Evolutionary conservation across 2,113 vertebrate genomes (phyloP).

Genomic region (Gambusia holbrooki): DNA sequence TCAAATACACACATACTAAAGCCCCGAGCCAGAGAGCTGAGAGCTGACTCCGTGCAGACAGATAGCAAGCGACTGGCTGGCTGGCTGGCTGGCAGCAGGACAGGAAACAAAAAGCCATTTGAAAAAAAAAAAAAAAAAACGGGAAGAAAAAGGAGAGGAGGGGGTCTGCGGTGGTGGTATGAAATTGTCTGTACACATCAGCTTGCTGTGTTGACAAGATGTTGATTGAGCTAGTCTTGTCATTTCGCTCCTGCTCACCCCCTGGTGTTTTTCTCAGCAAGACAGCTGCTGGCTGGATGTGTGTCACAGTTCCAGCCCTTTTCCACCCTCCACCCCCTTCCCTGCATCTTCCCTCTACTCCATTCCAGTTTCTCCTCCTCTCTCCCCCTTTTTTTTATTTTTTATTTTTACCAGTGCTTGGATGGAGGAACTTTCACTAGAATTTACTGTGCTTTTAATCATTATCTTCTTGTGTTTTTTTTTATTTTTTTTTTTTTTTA

Average conservation of each 20-base stretch:
- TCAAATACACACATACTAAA: slow-evolving; percentile 22
- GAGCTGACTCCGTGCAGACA: slow-evolving; percentile 69
- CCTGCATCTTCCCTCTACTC: slow-evolving; percentile 24
- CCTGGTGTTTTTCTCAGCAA: slow-evolving; percentile 74
- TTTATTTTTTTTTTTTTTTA: slow-evolving; percentile 54
- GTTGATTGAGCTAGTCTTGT: slow-evolving; percentile 82
- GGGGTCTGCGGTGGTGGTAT: slow-evolving; percentile 61
- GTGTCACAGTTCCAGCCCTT: slow-evolving; percentile 69
- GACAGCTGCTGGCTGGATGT: slow-evolving; percentile 74
- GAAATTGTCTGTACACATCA: slow-evolving; percentile 81
- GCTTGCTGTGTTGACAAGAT: slow-evolving; percentile 80
- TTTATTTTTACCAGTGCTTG: slow-evolving; percentile 45
- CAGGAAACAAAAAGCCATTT: slow-evolving; percentile 68
- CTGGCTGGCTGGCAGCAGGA: slow-evolving; percentile 73
- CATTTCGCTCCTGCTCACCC: slow-evolving; percentile 75
- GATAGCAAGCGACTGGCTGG: slow-evolving; percentile 73
- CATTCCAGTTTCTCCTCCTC: slow-evolving; percentile 37
- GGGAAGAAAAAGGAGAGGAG: slow-evolving; percentile 28
- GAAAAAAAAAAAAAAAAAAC: slow-evolving; percentile 39
- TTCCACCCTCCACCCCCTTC: slow-evolving; percentile 17
- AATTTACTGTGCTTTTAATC: slow-evolving; percentile 81
- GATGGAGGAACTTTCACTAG: slow-evolving; percentile 75
- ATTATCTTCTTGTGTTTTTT: slow-evolving; percentile 68
- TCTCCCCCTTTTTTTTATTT: slow-evolving; percentile 11
- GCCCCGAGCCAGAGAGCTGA: slow-evolving; percentile 69